phyloP scores from a whole-genome alignment of 2,888 invertebrate genomes.

The Sesia bembeciformis region DNA sequence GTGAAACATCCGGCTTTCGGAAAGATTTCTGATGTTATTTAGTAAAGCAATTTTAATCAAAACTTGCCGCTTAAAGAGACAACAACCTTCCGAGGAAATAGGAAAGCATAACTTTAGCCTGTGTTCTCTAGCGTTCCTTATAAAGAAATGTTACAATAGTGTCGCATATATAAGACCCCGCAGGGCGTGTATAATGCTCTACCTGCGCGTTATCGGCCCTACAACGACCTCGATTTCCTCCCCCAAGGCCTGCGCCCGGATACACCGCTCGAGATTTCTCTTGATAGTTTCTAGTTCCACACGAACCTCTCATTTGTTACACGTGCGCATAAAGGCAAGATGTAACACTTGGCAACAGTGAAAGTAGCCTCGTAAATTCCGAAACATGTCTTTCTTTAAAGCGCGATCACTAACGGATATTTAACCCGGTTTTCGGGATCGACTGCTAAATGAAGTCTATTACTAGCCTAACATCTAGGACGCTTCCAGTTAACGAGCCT shows the following conservation, averaged over 20 bases:
- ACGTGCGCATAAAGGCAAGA: slow-evolving; percentile 12
- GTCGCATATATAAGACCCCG: background rate
- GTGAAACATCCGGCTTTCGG: slow-evolving; percentile 61
- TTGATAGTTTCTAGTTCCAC: slow-evolving; percentile 48
- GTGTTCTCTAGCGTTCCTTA: background rate
- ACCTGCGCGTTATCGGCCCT: slow-evolving; percentile 36
- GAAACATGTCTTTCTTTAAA: slow-evolving; percentile 16
- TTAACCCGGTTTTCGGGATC: slow-evolving; percentile 17
- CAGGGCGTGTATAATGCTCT: slow-evolving; percentile 22
- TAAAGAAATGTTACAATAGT: background rate
- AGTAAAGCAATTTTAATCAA: background rate
- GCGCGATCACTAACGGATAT: slow-evolving; percentile 19
- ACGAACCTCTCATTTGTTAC: slow-evolving; percentile 37
- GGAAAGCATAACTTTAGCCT: too few relatives aligned
- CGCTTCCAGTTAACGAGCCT: background rate
- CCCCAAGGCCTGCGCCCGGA: slow-evolving; percentile 53
- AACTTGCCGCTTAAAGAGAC: too few relatives aligned
- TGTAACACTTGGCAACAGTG: slow-evolving; percentile 21
- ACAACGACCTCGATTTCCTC: slow-evolving; percentile 43
- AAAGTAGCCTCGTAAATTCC: slow-evolving; percentile 30
- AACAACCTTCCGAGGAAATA: too few relatives aligned
- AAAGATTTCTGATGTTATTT: background rate
- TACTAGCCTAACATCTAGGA: background rate
- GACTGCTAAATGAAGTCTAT: slow-evolving; percentile 4
- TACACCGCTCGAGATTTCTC: slow-evolving; percentile 51